Percentiles rank a stretch among this genome's conserved stretches.
These are phyloP conservation scores for Poeciliopsis turrubarensis DNA, from an alignment of 2,113 vertebrate species.

Conservation along the genomic window DNA sequence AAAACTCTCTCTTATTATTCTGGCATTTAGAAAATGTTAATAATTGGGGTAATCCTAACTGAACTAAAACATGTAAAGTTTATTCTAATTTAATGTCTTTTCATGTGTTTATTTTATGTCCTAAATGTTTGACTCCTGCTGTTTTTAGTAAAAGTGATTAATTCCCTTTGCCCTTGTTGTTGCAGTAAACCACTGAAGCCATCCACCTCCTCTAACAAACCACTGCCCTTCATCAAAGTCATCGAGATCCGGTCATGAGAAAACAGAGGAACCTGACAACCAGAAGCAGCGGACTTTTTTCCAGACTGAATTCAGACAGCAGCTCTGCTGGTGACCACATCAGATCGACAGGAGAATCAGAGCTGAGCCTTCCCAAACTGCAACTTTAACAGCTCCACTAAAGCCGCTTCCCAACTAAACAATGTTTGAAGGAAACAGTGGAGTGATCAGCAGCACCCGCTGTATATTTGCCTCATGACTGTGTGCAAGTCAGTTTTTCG, in stretches of 20 bases:
- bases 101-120: neutral
- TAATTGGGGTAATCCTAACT: neutral
- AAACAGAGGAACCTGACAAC: neutral
- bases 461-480: conserved; percentile 1
- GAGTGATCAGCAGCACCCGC: neutral
- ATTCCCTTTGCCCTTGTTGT: conserved; percentile 11
- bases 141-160: neutral
- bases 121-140: neutral
- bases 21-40: neutral
- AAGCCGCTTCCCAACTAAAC: conserved; percentile 10
- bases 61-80: neutral
- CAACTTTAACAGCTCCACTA: conserved; percentile 12
- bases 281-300: neutral
- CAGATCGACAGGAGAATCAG: neutral
- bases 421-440: conserved; percentile 29
- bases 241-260: conserved; percentile 87
- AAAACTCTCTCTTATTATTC: neutral
- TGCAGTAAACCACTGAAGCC: conserved; percentile 81
- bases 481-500: conserved; percentile 26
- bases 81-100: neutral
- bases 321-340: neutral
- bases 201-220: conserved; percentile 81
- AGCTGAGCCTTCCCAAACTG: conserved; percentile 16
- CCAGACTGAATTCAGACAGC: conserved; percentile 41
- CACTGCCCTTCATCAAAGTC: conserved; percentile 89